Percentiles rank a stretch among this genome's conserved stretches.
Conservation (phyloP, 35 echinoderm and acorn worm genomes). For the Apostichopus parvimensis region DNA sequence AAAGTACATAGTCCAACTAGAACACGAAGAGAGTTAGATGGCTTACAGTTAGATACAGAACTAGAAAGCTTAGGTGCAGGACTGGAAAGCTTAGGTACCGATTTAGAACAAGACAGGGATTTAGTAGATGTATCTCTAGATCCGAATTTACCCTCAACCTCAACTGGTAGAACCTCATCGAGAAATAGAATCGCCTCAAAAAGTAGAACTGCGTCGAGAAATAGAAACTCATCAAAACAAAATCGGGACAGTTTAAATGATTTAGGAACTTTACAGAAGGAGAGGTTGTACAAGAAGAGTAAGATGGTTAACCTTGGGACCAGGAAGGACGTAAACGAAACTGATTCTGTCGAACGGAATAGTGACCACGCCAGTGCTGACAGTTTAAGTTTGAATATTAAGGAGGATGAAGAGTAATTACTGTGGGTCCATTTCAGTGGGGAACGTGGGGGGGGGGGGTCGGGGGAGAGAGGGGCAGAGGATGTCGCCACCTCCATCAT, state of each 20-base stretch:
- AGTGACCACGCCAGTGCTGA: neutral
- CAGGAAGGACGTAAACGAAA: neutral
- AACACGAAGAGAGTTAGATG: neutral
- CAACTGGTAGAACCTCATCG: neutral
- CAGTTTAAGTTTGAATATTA: conserved; percentile 43
- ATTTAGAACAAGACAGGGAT: neutral
- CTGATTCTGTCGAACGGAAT: too few species aligned
- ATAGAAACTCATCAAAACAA: neutral
- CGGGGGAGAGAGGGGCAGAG: too few species aligned
- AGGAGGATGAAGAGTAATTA: conserved; percentile 26
- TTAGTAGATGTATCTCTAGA: conserved; percentile 13
- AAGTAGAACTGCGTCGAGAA: neutral
- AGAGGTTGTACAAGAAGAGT: conserved; percentile 35
- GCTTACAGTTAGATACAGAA: too few species aligned
- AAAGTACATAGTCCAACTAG: conserved; percentile 22
- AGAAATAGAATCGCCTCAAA: neutral
- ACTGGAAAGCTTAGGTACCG: neutral
- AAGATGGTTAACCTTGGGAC: neutral
- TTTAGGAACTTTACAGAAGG: conserved; percentile 35
- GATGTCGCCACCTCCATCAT: too few species aligned
- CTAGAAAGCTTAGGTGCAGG: neutral
- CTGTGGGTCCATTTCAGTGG: too few species aligned
- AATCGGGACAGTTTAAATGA: conserved; percentile 16
- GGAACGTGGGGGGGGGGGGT: too few species aligned
- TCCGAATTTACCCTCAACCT: conserved; percentile 4